A percentile compares a stretch with the other conserved stretches of the same genome.
Evolutionary conservation across 2,888 invertebrate genomes (phyloP).

Genomic region (Podotricha telesiphe): DNA sequence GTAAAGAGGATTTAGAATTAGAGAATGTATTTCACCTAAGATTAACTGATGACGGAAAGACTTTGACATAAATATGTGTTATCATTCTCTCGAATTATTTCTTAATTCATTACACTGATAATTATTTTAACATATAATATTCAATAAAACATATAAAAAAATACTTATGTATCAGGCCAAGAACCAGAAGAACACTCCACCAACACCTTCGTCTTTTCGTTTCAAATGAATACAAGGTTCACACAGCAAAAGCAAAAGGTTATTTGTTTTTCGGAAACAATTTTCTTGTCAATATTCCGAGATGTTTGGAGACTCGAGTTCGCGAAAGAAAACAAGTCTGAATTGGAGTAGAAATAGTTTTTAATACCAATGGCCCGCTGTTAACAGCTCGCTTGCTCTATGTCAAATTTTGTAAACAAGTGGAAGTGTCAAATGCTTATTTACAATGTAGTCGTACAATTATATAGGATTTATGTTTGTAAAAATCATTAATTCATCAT

Average conservation of each 20-base stretch:
- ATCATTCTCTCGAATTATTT: no score
- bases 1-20: no score
- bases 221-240: background rate
- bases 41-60: no score
- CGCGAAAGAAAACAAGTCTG: conserved; percentile 31
- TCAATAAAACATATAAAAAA: no score
- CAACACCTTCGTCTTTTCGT: background rate
- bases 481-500: no score
- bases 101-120: no score
- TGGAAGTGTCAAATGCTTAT: conserved; percentile 18
- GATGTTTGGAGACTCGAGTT: conserved; percentile 25
- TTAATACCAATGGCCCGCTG: conserved; percentile 27
- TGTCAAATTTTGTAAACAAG: conserved; percentile 34
- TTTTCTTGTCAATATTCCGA: conserved; percentile 19
- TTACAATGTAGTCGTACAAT: background rate
- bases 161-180: background rate
- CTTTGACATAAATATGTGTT: no score
- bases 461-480: background rate
- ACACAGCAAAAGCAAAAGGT: conserved; percentile 7
- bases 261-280: conserved; percentile 26
- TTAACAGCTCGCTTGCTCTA: conserved; percentile 25
- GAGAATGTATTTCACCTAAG: no score
- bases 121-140: no score
- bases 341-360: conserved; percentile 31
- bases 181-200: background rate